These are phyloP conservation scores for Adineta ricciae DNA, from an alignment of 2,888 invertebrate species.

Conservation along the genomic window DNA sequence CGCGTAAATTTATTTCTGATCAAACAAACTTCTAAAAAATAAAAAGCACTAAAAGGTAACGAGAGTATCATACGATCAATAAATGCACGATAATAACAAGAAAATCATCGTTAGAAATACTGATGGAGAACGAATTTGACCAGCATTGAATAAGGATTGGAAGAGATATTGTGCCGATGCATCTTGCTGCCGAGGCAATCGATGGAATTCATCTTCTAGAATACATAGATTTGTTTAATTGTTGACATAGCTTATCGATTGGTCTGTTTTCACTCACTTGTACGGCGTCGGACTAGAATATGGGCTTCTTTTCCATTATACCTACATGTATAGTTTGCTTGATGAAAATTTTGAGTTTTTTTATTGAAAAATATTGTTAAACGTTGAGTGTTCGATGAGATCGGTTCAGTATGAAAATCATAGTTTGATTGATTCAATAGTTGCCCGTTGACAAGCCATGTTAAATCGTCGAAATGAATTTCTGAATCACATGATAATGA, in stretches of 20 bases:
- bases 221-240: background rate
- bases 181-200: background rate
- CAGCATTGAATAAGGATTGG: background rate
- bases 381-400: background rate
- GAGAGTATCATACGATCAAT: background rate
- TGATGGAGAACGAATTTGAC: background rate
- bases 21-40: background rate
- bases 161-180: background rate
- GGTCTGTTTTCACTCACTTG: background rate
- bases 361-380: background rate
- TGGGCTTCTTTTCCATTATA: background rate
- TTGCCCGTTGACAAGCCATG: background rate
- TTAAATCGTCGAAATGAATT: background rate
- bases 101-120: background rate
- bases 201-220: constrained; percentile 16
- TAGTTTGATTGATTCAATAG: background rate
- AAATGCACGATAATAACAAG: background rate
- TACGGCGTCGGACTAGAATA: background rate
- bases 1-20: background rate
- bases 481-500: background rate
- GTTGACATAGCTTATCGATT: background rate
- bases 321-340: constrained; percentile 10
- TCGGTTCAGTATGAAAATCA: background rate
- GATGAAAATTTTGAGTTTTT: background rate
- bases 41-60: background rate